Conservation (phyloP, 2,888 invertebrate species). For the Papilio demoleus region DNA sequence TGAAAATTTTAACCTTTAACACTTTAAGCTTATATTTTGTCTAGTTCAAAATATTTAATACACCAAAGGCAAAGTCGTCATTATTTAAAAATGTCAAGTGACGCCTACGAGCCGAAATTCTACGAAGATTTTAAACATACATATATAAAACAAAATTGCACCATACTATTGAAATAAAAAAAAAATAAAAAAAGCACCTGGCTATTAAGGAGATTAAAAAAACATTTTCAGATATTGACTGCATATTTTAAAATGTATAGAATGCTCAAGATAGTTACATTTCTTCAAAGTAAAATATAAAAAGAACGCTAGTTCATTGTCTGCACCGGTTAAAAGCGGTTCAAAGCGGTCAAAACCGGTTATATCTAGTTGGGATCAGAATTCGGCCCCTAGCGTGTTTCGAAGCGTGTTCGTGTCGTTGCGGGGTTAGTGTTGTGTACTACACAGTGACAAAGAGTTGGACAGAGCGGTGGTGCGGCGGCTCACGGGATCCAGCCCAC, state of each 20-base stretch:
- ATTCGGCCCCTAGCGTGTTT: conserved; percentile 17
- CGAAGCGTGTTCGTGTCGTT: conserved; percentile 30
- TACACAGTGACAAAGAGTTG: conserved; percentile 55
- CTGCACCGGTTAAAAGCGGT: background rate
- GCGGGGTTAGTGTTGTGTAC: conserved; percentile 39
- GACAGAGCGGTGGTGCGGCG: conserved; percentile 45
- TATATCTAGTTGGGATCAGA: background rate
- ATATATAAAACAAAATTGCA: background rate
- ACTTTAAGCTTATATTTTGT: conserved; percentile 22
- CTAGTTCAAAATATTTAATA: conserved; percentile 25
- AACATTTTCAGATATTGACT: background rate
- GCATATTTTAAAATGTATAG: background rate
- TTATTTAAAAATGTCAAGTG: conserved; percentile 15
- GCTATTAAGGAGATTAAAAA: background rate
- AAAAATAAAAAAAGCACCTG: background rate
- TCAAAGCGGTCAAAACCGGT: background rate
- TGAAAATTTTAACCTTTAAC: background rate
- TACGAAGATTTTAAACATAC: too few species aligned
- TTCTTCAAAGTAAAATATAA: background rate
- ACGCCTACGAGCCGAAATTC: conserved; percentile 18
- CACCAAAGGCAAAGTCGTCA: conserved; percentile 32
- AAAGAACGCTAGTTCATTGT: too few species aligned
- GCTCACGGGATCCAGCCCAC: conserved; percentile 86
- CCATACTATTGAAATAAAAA: too few species aligned
- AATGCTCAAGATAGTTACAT: background rate